phyloP scores from a whole-genome alignment of 2,797 vertebrate genomes.

The Sebastes variabilis region DNA sequence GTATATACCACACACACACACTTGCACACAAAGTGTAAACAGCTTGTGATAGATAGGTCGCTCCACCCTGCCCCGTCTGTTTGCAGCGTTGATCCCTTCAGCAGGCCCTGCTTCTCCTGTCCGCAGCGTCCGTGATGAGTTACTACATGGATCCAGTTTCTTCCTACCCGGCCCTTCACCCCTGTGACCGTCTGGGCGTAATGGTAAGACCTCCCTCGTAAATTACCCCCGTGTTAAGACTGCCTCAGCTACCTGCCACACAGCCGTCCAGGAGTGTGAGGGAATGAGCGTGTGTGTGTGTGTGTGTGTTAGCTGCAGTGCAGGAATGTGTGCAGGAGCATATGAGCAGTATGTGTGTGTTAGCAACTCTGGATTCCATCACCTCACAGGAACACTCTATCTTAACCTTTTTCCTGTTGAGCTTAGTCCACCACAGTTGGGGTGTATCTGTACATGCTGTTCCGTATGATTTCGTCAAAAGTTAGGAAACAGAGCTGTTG shows the following conservation, averaged over 20 bases:
- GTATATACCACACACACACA: slow-evolving; percentile 20
- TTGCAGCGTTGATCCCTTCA: slow-evolving; percentile 75
- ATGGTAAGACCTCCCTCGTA: slow-evolving; percentile 88
- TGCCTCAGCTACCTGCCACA: slow-evolving; percentile 68
- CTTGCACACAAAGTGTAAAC: slow-evolving; percentile 72
- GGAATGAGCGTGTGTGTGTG: not conserved
- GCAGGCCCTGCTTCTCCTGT: slow-evolving; percentile 76
- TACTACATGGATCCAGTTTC: slow-evolving; percentile 91
- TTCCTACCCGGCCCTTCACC: slow-evolving; percentile 82
- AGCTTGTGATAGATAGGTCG: slow-evolving; percentile 74
- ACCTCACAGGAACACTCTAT: slow-evolving; percentile 34
- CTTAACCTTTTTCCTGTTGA: slow-evolving; percentile 20
- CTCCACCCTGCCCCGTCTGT: slow-evolving; percentile 53
- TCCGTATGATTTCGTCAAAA: slow-evolving; percentile 49
- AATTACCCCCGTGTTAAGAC: slow-evolving; percentile 76
- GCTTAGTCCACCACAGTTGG: slow-evolving; percentile 23
- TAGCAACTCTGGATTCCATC: slow-evolving; percentile 63
- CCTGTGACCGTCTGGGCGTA: slow-evolving; percentile 80
- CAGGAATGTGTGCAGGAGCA: slow-evolving; percentile 51
- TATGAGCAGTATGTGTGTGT: slow-evolving; percentile 16
- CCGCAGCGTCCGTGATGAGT: slow-evolving; percentile 85
- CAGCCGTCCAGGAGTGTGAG: slow-evolving; percentile 35
- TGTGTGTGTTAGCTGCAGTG: slow-evolving; percentile 28
- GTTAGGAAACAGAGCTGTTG: slow-evolving; percentile 61
- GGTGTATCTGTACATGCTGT: slow-evolving; percentile 49